These are phyloP conservation scores for Nipponia nippon DNA, from an alignment of 2,113 vertebrate genomes.

Conservation along the genomic window DNA sequence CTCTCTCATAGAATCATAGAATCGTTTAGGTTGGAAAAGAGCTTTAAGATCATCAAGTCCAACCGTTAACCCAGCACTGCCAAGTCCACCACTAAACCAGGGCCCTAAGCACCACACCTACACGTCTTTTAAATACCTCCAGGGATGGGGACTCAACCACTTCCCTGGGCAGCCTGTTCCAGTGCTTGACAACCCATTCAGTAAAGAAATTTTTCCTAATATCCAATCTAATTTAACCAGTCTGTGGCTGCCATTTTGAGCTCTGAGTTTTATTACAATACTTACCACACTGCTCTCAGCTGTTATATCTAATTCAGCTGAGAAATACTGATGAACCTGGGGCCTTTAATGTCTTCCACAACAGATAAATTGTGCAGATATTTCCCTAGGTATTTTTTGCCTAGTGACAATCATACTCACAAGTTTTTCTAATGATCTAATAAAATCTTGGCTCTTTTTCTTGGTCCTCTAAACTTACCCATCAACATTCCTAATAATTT, in stretches of 20 bases:
- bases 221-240: not conserved
- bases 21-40: no score
- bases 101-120: no score
- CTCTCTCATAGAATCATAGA: not conserved
- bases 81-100: no score
- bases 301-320: not conserved
- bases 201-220: no score
- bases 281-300: not conserved
- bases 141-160: no score
- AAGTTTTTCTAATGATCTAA: not conserved
- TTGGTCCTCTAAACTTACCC: not conserved
- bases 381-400: not conserved
- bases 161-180: no score
- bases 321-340: not conserved
- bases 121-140: no score
- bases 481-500: not conserved
- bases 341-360: not conserved
- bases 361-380: not conserved
- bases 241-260: not conserved
- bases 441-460: not conserved
- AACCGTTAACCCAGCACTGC: no score
- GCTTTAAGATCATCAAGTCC: no score
- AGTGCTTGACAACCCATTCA: no score
- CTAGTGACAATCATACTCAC: not conserved
- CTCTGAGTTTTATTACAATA: not conserved